Conservation (phyloP, 2,113 vertebrate species). For the Carassius auratus region DNA sequence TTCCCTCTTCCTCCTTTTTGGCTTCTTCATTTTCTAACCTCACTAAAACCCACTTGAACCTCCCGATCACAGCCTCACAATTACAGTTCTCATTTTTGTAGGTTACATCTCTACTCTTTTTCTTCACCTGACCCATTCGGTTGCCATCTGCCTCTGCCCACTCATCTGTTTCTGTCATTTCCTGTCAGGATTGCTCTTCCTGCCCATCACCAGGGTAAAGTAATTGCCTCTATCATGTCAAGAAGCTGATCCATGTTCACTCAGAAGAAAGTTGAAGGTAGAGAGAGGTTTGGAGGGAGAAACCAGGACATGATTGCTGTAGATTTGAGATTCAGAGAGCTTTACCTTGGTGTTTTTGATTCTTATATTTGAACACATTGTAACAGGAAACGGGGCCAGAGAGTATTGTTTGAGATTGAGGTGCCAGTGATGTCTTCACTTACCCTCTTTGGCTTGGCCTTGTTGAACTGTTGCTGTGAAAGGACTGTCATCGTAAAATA, state of each 20-base stretch:
- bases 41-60: neutral
- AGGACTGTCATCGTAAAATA: slow-evolving; percentile 58
- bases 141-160: neutral
- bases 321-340: neutral
- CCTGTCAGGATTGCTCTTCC: neutral
- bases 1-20: slow-evolving; percentile 48
- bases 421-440: neutral
- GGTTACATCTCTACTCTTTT: slow-evolving; percentile 43
- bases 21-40: neutral
- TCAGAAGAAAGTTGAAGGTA: neutral
- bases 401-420: neutral
- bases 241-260: slow-evolving; percentile 7
- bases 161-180: slow-evolving; percentile 17
- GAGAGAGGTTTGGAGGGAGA: neutral
- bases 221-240: neutral
- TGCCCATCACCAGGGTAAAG: neutral
- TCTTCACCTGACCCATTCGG: slow-evolving; percentile 24
- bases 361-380: neutral
- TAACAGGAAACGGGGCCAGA: neutral
- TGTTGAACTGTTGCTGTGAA: slow-evolving; percentile 68
- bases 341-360: neutral
- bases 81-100: slow-evolving; percentile 21
- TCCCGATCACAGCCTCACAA: neutral
- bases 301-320: neutral
- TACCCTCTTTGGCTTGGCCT: slow-evolving; percentile 65